Conservation (phyloP, 2,888 invertebrate genomes). For the Branchinecta sandiegonensis region DNA sequence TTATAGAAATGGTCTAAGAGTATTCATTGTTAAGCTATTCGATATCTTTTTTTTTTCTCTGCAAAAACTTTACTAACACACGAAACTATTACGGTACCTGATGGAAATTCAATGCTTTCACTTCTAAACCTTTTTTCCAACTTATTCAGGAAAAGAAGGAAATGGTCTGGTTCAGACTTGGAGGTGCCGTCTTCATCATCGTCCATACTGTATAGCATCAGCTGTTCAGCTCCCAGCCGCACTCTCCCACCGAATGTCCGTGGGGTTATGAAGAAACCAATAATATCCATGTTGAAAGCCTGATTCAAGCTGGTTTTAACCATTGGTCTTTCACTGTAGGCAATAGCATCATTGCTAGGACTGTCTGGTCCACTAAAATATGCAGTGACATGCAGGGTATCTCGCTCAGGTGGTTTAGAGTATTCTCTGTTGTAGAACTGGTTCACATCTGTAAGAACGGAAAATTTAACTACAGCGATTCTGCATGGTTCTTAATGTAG, state of each 20-base stretch:
- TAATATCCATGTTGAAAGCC: conserved; percentile 29
- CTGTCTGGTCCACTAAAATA: neutral
- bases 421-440: conserved; percentile 3
- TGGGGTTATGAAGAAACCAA: conserved; percentile 32
- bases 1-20: too few relatives aligned
- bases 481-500: too few relatives aligned
- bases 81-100: too few relatives aligned
- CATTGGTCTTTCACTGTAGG: neutral
- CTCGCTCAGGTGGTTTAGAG: neutral
- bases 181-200: conserved; percentile 22
- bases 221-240: conserved; percentile 29
- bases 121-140: too few relatives aligned
- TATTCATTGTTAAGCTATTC: too few relatives aligned
- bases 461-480: too few relatives aligned
- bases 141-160: too few relatives aligned
- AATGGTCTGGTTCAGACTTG: too few relatives aligned
- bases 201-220: conserved; percentile 31
- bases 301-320: neutral
- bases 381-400: conserved; percentile 12
- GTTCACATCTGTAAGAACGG: neutral
- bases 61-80: too few relatives aligned
- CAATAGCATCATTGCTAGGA: neutral
- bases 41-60: too few relatives aligned
- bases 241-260: conserved; percentile 33
- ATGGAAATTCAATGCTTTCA: too few relatives aligned